These are phyloP conservation scores for Eretmochelys imbricata DNA, from an alignment of 2,113 vertebrate species.

Conservation along the genomic window DNA sequence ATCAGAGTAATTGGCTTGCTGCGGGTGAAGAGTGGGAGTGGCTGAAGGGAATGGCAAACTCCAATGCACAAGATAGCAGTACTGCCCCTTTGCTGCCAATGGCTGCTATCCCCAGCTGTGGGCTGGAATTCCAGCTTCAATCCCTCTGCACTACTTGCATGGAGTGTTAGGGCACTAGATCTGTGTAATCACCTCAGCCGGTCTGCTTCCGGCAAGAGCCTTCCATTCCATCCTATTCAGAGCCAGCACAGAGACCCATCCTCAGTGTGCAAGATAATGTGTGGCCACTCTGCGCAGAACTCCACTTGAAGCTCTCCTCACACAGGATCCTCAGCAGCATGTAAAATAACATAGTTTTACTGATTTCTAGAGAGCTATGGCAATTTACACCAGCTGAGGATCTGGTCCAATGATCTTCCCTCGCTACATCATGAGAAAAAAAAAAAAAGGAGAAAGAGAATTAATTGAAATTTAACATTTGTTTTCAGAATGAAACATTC, in stretches of 20 bases:
- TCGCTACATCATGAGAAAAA: background rate
- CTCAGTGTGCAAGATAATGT: no score
- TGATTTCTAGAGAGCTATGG: background rate
- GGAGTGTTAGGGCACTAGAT: background rate
- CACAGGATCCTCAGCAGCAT: background rate
- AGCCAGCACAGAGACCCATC: background rate
- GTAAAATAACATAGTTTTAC: background rate
- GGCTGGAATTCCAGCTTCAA: accelerated
- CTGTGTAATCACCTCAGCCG: accelerated
- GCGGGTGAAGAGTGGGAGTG: background rate
- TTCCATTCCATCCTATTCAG: accelerated
- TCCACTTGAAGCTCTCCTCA: background rate
- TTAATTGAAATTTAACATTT: background rate
- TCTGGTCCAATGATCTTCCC: background rate
- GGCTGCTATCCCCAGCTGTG: background rate
- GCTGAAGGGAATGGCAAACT: background rate
- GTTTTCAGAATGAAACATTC: background rate
- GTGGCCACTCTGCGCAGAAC: accelerated
- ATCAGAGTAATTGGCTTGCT: accelerated
- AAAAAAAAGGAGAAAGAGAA: background rate
- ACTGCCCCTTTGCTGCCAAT: no score
- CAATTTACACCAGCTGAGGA: background rate
- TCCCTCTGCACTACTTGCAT: accelerated
- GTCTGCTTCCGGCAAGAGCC: background rate
- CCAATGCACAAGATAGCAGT: background rate